Evolutionary conservation across 2,113 vertebrate species (phyloP).

Genomic region (Seriola quinqueradiata): DNA sequence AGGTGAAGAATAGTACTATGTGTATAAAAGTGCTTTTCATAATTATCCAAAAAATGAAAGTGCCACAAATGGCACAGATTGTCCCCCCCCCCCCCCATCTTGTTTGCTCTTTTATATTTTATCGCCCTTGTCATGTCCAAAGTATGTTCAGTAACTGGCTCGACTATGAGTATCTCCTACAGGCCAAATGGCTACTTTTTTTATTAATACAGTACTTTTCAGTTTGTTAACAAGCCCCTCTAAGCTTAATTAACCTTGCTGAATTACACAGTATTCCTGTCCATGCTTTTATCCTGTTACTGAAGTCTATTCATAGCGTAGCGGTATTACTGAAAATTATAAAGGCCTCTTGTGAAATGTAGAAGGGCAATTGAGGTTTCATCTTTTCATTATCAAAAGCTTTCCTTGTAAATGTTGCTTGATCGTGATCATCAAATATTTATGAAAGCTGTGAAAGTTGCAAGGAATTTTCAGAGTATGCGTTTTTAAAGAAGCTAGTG

Average conservation of each 20-base stretch:
- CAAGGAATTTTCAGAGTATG: constrained; percentile 30
- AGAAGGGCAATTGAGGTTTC: constrained; percentile 17
- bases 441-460: constrained; percentile 43
- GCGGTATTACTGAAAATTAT: constrained; percentile 28
- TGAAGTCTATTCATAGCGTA: constrained; percentile 57
- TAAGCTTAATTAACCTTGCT: constrained; percentile 32
- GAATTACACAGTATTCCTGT: constrained; percentile 42
- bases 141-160: constrained; percentile 37
- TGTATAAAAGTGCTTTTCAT: constrained; percentile 78
- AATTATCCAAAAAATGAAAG: constrained; percentile 55
- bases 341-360: constrained; percentile 29
- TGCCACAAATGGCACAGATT: constrained; percentile 44
- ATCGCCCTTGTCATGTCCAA: constrained; percentile 31
- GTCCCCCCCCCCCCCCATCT: not conserved
- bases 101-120: constrained; percentile 37
- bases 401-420: constrained; percentile 60
- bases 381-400: constrained; percentile 55
- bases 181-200: constrained; percentile 21
- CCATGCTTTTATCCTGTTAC: constrained; percentile 51
- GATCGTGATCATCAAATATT: constrained; percentile 54
- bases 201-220: constrained; percentile 10
- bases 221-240: constrained; percentile 26
- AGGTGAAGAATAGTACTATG: constrained; percentile 64
- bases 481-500: constrained; percentile 18
- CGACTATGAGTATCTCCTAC: constrained; percentile 33